Evolutionary conservation across 2,113 vertebrate species (phyloP), one percentile per base, ranked within the genome.

Genomic region (Colistium nudipinnis): DNA sequence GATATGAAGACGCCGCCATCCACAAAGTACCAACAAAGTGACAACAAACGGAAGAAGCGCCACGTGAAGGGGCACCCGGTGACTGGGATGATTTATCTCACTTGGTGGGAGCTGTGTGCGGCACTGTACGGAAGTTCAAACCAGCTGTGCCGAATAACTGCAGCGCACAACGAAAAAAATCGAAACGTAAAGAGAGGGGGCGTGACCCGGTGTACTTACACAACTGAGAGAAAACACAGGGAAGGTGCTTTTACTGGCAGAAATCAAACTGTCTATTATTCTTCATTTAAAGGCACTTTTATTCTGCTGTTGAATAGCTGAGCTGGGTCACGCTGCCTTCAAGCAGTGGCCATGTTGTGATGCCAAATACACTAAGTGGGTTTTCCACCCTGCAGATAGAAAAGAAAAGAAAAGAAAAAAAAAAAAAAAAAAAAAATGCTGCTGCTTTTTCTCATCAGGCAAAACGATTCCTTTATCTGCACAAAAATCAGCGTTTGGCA

Each of bases 401-500:
- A 11, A 10, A 17, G 17, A 45, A 39, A 54, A 20, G 27, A 41
- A 35, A 19, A 31, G 1, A 22, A 11, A 10, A 17, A 20, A 45
- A 2, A 22, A 11, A 10, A 17, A 20, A 45, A 39, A 54, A 20
- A 33, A 41, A 35, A 19, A 31, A 30, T 4, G 30, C 14, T 27
- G 33, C 4, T 30, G 47, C 7, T 43, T 41, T 63, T 59, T 14
- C 11, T 16, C 17, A 59, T 45, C 20, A 31, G 62, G 48, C 61
- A 11, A 70, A 35, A 57, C 74, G 48, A 61, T 54, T 74, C 28
- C 44, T 54, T 56, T 44, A 64, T 70, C 49, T 45, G 33, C 31
- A 38, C 3, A 16, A 39, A 41, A 36, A 64, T 74, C 52, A 39
- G 7, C n/a, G 14, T 9, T 62, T 33, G 43, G 17, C 51, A 22